Conservation (phyloP, 1,140 invertebrate species). For the Camponotus floridanus region DNA sequence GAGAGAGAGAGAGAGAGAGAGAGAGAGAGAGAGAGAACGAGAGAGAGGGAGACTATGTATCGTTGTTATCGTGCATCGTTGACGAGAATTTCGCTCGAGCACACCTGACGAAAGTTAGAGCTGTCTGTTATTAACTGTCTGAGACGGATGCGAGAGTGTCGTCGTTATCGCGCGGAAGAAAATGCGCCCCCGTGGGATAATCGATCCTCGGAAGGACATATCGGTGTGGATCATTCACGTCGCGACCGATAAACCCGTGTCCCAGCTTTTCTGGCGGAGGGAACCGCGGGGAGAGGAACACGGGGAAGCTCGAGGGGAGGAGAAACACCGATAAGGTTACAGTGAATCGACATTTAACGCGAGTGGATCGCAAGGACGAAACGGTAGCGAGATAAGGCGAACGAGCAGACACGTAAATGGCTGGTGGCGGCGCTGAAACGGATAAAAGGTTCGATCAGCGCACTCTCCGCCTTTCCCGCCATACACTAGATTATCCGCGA, state of each 20-base stretch:
- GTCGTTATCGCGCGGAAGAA: slow-evolving; percentile 53
- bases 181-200: slow-evolving; percentile 62
- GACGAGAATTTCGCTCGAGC: slow-evolving; percentile 5
- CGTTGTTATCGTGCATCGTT: slow-evolving; percentile 21
- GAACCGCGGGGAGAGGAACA: neutral
- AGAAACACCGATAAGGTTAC: slow-evolving; percentile 61
- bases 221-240: slow-evolving; percentile 68
- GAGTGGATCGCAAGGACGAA: slow-evolving; percentile 65
- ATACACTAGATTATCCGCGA: slow-evolving; percentile 71
- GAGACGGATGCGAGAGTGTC: slow-evolving; percentile 47
- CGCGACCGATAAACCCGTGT: slow-evolving; percentile 63
- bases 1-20: neutral
- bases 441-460: slow-evolving; percentile 76
- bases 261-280: slow-evolving; percentile 18
- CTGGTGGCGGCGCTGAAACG: slow-evolving; percentile 54
- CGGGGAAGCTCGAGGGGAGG: neutral
- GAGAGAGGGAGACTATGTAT: neutral
- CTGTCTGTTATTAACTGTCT: slow-evolving; percentile 54
- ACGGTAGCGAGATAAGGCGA: slow-evolving; percentile 70
- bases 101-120: slow-evolving; percentile 47
- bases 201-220: slow-evolving; percentile 69
- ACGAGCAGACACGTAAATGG: slow-evolving; percentile 70
- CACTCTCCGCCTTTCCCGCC: slow-evolving; percentile 32
- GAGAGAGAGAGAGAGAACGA: neutral
- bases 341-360: slow-evolving; percentile 73